Evolutionary conservation across 2,888 invertebrate species (phyloP).

Genomic region (Leuctra nigra): DNA sequence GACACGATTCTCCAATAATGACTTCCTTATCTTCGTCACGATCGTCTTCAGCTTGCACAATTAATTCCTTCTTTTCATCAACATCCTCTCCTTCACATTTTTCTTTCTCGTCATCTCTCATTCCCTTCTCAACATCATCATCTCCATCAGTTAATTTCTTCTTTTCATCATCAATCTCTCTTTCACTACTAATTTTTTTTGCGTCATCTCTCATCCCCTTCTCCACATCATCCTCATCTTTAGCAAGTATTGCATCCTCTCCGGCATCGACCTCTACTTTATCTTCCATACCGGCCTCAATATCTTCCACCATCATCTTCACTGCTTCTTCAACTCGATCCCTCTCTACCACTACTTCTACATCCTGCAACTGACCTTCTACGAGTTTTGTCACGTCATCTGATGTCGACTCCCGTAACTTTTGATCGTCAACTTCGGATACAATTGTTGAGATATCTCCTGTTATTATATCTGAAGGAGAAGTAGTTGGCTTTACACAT

Average conservation of each 20-base stretch:
- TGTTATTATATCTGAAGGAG: constrained; percentile 9
- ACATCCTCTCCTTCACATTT: neutral
- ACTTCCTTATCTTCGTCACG: neutral
- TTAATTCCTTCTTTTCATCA: neutral
- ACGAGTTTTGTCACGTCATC: neutral
- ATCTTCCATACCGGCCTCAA: neutral
- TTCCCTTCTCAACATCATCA: neutral
- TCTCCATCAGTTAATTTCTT: neutral
- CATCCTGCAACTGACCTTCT: neutral
- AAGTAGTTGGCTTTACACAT: neutral
- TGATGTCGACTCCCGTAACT: neutral
- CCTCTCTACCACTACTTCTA: neutral
- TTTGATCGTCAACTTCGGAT: constrained; percentile 13
- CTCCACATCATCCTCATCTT: too few species aligned
- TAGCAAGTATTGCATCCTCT: too few species aligned
- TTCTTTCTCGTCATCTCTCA: neutral
- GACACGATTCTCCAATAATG: too few species aligned
- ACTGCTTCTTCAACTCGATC: neutral
- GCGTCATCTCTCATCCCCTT: too few species aligned
- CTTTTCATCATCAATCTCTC: too few species aligned
- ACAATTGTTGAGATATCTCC: constrained; percentile 1
- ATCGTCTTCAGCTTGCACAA: neutral
- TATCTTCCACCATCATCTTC: neutral
- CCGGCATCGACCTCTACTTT: too few species aligned
- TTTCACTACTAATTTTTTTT: too few species aligned